Evolutionary conservation across 2,113 vertebrate species (phyloP), one percentile per base, ranked within the genome.

Genomic region (Phalacrocorax carbo): DNA sequence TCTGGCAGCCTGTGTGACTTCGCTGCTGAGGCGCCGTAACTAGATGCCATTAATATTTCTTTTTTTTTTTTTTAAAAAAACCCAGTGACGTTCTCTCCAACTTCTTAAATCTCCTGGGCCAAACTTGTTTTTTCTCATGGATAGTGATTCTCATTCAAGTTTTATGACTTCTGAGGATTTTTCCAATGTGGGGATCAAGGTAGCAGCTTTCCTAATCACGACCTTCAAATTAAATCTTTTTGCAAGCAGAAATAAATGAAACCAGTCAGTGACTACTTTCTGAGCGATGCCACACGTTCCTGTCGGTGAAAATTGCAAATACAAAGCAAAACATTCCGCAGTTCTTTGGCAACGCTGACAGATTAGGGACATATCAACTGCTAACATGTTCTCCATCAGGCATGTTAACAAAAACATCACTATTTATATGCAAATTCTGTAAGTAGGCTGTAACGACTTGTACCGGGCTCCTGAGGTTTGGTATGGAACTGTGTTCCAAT

Each of bases 261-360:
- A 36, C 8, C 38, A 48, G 64, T n/a, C 71, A 55, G 38, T 26
- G 80, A 40, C 5, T 34, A 17, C 46, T 17, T 46, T 22, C 30
- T 64, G 42, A 79, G 36, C 0, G 0, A n/a, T 0, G 9, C 68
- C 27, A n/a, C 38, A 15, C 0, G 0, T 8, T 32, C 52, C 76
- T 3, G 4, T n/a, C 80, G 92, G 76, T 38, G 32, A 66, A 80
- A 87, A 48, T 7, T 19, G 65, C 52, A 55, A 94, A 64, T 58
- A 54, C 51, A 52, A n/a, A 83, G 68, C 57, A 85, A 83, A 92
- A 38, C 32, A 36, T 55, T 42, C 80, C 76, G 34, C 51, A 65
- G 32, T 27, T 3, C 27, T 70, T 25, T 46, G 75, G 61, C 66
- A 70, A 23, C 29, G 27, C 44, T 36, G 64, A 48, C 49, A 88